These are phyloP conservation scores for Aphaenogaster rudis DNA, from an alignment of 1,140 invertebrate species.

Conservation along the genomic window DNA sequence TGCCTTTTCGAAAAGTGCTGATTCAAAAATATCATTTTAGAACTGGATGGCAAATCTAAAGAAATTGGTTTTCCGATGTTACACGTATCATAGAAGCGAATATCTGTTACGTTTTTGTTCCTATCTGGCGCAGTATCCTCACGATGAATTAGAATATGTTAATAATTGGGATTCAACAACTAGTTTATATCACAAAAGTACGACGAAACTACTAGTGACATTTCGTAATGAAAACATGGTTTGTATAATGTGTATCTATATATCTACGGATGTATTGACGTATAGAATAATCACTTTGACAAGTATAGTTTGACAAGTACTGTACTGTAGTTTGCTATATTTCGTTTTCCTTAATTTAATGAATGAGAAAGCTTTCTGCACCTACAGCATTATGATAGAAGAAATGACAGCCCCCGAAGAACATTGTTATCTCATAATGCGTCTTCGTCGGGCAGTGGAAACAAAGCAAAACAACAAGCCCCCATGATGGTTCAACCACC, in stretches of 20 bases:
- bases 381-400: slow-evolving; percentile 85
- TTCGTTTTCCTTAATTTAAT: not conserved
- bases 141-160: slow-evolving; percentile 89
- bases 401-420: slow-evolving; percentile 80
- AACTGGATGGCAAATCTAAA: slow-evolving; percentile 89
- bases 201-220: slow-evolving; percentile 90
- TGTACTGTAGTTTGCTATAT: not conserved
- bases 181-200: slow-evolving; percentile 90
- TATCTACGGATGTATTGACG: not conserved
- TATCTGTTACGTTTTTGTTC: slow-evolving; percentile 91
- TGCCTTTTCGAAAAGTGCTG: not conserved
- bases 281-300: not conserved
- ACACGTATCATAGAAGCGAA: slow-evolving; percentile 91
- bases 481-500: slow-evolving; percentile 87
- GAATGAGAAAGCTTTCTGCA: slow-evolving; percentile 25
- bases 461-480: slow-evolving; percentile 81
- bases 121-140: slow-evolving; percentile 89
- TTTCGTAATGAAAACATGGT: slow-evolving; percentile 92
- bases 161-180: slow-evolving; percentile 92
- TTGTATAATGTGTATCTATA: slow-evolving; percentile 32
- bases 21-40: slow-evolving; percentile 74
- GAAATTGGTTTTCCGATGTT: slow-evolving; percentile 90
- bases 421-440: slow-evolving; percentile 79
- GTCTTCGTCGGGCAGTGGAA: slow-evolving; percentile 79
- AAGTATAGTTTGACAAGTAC: not conserved